Conservation (phyloP, 2,888 invertebrate species). For the Seira musarum region DNA sequence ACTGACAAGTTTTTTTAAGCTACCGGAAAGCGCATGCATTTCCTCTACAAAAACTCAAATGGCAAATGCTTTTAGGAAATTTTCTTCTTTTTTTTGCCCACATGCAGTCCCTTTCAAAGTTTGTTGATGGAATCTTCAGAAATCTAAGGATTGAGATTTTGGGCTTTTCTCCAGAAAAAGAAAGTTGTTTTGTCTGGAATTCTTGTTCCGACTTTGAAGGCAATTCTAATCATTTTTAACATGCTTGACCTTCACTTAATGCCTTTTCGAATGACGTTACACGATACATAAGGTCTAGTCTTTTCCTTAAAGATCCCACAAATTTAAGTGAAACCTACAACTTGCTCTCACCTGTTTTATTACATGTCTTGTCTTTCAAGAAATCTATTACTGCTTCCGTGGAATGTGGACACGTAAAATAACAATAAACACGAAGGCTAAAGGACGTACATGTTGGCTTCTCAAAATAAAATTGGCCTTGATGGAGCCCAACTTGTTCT, state of each 20-base stretch:
- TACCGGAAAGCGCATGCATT: background rate
- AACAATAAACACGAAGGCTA: constrained; percentile 4
- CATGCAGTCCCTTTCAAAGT: background rate
- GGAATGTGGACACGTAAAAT: background rate
- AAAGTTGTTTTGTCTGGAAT: background rate
- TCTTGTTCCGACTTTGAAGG: background rate
- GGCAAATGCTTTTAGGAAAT: background rate
- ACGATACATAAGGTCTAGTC: background rate
- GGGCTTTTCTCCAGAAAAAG: background rate
- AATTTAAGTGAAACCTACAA: background rate
- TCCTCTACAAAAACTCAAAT: background rate
- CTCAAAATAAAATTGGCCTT: too few species aligned
- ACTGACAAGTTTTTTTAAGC: background rate
- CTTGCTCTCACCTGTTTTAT: background rate
- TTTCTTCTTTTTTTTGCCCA: background rate
- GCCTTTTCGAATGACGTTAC: background rate
- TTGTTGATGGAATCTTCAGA: background rate
- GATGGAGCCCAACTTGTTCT: too few species aligned
- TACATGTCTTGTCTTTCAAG: background rate
- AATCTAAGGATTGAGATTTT: background rate
- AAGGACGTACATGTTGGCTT: background rate
- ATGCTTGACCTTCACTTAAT: constrained; percentile 1
- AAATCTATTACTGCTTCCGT: background rate
- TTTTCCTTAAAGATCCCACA: background rate
- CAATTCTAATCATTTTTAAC: constrained; percentile 2